Conservation (phyloP, 2,888 invertebrate genomes). For the Rhaphigaster nebulosa region DNA sequence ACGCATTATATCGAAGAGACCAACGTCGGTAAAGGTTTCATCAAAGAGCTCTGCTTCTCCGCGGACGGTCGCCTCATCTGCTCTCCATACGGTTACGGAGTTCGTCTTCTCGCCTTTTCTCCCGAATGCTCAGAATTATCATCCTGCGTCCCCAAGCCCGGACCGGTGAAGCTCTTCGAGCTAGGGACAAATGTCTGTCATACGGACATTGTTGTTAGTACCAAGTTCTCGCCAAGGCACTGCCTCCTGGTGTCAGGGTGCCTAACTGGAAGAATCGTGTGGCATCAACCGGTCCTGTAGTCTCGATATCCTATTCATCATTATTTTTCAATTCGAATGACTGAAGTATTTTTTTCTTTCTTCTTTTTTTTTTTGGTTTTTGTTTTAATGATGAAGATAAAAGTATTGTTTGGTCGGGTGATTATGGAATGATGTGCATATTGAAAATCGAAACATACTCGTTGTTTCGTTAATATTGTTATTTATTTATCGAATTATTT, state of each 20-base stretch:
- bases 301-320: conserved; percentile 20
- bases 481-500: conserved; percentile 23
- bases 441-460: neutral
- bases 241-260: conserved; percentile 92
- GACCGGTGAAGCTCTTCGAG: conserved; percentile 74
- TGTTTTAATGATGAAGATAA: neutral
- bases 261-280: conserved; percentile 87
- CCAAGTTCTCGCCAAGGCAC: conserved; percentile 90
- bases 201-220: conserved; percentile 86
- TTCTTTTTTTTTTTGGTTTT: neutral
- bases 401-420: conserved; percentile 24
- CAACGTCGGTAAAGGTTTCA: conserved; percentile 81
- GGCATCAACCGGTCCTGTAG: conserved; percentile 81
- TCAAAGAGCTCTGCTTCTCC: conserved; percentile 93
- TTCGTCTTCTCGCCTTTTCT: conserved; percentile 86
- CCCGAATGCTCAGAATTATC: conserved; percentile 84
- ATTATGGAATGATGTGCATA: conserved; percentile 22
- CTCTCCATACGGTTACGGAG: conserved; percentile 89
- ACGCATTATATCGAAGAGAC: conserved; percentile 89
- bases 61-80: conserved; percentile 91
- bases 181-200: conserved; percentile 82
- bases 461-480: conserved; percentile 5
- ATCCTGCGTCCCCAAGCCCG: conserved; percentile 74
- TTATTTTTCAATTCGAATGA: conserved; percentile 33
- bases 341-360: conserved; percentile 41